Conservation (phyloP, 1,140 invertebrate species). For the Parapsyche elsis region DNA sequence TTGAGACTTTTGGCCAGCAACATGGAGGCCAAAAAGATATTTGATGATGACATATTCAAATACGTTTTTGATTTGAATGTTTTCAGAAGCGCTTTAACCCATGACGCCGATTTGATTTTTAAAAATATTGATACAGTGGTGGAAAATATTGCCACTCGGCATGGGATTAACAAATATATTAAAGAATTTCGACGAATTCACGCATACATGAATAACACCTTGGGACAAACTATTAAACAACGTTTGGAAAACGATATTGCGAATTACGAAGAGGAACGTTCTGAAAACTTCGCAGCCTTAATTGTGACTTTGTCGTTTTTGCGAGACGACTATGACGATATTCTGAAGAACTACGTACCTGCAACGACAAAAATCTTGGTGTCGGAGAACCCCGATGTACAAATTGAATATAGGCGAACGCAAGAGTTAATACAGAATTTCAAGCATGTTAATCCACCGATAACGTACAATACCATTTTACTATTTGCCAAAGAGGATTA, state of each 20-base stretch:
- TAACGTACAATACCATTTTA: constrained; percentile 34
- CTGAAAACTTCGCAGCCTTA: not conserved
- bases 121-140: constrained; percentile 30
- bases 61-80: not conserved
- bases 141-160: not conserved
- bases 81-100: constrained; percentile 29
- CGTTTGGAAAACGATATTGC: not conserved
- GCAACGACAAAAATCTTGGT: constrained; percentile 29
- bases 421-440: constrained; percentile 29
- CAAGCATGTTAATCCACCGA: constrained; percentile 43
- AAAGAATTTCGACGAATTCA: constrained; percentile 30
- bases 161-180: constrained; percentile 19
- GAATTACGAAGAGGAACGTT: not conserved
- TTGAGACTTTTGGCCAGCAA: constrained; percentile 4
- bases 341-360: constrained; percentile 42
- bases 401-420: constrained; percentile 33
- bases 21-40: constrained; percentile 41
- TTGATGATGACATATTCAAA: constrained; percentile 42
- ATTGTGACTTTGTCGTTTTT: constrained; percentile 36
- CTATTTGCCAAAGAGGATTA: constrained; percentile 47
- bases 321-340: constrained; percentile 25
- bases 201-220: constrained; percentile 43
- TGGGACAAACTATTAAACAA: constrained; percentile 31
- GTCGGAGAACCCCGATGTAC: not conserved
- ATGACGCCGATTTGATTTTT: constrained; percentile 33